A percentile compares a stretch with the other conserved stretches of the same genome.
phyloP scores from a whole-genome alignment of 1,140 invertebrate species.

The Drosophila yakuba region DNA sequence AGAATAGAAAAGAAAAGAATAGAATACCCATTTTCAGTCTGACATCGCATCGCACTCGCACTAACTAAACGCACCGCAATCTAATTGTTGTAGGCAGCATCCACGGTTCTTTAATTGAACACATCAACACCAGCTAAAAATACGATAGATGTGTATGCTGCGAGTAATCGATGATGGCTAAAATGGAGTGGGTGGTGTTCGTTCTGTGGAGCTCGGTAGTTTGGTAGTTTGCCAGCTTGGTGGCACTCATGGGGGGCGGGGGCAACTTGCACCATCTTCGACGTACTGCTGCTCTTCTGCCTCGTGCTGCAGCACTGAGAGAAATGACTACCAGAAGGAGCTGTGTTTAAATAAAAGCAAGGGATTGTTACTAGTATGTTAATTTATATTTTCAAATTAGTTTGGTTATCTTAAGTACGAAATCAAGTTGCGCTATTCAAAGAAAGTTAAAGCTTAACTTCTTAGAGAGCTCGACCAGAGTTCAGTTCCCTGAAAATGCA shows the following conservation, averaged over 20 bases:
- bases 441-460: no score
- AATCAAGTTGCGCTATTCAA: no score
- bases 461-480: no score
- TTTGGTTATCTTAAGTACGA: no score
- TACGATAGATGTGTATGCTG: constrained; percentile 41
- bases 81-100: constrained; percentile 81
- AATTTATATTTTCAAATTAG: no score
- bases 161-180: constrained; percentile 61
- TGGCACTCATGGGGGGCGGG: constrained; percentile 16
- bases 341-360: not conserved
- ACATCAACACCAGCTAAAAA: constrained; percentile 83
- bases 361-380: no score
- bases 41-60: constrained; percentile 67
- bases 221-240: not conserved
- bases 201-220: constrained; percentile 1
- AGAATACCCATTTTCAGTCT: not conserved
- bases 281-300: not conserved
- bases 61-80: constrained; percentile 75
- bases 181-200: constrained; percentile 16
- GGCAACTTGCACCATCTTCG: not conserved
- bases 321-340: not conserved
- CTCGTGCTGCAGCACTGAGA: not conserved
- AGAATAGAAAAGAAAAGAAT: no score
- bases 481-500: no score
- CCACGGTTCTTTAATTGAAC: constrained; percentile 81